phyloP scores from a whole-genome alignment of 2,888 invertebrate species.

The Taenaris catops region DNA sequence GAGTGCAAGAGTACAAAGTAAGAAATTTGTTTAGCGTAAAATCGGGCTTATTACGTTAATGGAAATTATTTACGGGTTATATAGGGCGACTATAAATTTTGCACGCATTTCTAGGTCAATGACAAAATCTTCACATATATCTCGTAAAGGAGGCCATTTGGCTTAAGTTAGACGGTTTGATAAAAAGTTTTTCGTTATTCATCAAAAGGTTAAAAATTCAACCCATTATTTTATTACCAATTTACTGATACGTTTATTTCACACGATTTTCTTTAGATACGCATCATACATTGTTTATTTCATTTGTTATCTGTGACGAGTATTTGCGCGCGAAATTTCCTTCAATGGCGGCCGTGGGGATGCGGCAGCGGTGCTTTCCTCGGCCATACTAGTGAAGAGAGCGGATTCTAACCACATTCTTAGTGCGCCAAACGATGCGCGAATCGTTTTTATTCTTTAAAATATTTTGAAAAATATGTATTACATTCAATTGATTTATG shows the following conservation, averaged over 20 bases:
- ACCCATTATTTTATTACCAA: slow-evolving; percentile 12
- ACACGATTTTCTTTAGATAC: slow-evolving; percentile 24
- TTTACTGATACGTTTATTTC: slow-evolving; percentile 7
- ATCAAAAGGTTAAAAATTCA: slow-evolving; percentile 9
- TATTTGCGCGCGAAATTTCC: slow-evolving; percentile 59
- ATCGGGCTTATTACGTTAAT: too few relatives aligned
- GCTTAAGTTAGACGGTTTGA: too few relatives aligned
- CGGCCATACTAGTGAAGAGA: slow-evolving; percentile 48
- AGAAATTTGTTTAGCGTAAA: too few relatives aligned
- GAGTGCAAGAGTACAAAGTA: too few relatives aligned
- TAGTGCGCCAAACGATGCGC: slow-evolving; percentile 61
- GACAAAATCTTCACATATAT: too few relatives aligned
- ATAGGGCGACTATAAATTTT: too few relatives aligned
- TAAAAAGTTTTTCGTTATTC: slow-evolving; percentile 11
- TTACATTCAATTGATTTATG: too few relatives aligned
- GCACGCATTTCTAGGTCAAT: too few relatives aligned
- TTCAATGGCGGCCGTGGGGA: slow-evolving; percentile 35
- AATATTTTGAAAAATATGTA: slow-evolving; percentile 11
- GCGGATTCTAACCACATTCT: slow-evolving; percentile 38
- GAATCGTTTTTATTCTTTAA: slow-evolving; percentile 28
- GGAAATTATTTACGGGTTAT: too few relatives aligned
- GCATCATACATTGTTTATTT: slow-evolving; percentile 22
- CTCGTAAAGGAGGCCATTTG: too few relatives aligned
- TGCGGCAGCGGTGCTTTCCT: slow-evolving; percentile 47
- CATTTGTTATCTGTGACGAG: slow-evolving; percentile 36